Conservation (phyloP, 2,797 vertebrate species). For the Apogon talboti region DNA sequence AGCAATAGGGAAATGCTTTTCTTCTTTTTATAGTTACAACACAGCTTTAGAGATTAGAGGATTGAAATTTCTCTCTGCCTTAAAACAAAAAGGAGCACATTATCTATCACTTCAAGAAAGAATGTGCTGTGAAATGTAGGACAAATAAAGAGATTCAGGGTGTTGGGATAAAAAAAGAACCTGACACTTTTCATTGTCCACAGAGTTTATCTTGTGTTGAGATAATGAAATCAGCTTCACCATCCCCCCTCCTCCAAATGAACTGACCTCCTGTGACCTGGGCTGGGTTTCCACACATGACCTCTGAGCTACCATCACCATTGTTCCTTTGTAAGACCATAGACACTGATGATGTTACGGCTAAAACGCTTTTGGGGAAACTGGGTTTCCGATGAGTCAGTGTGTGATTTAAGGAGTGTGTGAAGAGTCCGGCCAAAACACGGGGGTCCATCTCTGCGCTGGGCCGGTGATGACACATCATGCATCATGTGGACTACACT, state of each 20-base stretch:
- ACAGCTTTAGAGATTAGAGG: too few relatives aligned
- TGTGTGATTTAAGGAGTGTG: constrained; percentile 39
- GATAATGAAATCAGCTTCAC: constrained; percentile 77
- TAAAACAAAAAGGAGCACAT: background rate
- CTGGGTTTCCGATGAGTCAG: constrained; percentile 66
- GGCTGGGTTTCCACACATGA: constrained; percentile 56
- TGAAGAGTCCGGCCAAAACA: constrained; percentile 31
- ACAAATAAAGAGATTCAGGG: background rate
- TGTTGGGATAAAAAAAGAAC: constrained; percentile 4
- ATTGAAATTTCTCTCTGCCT: too few relatives aligned
- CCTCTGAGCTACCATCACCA: constrained; percentile 45
- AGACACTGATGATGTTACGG: constrained; percentile 71
- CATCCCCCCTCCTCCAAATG: constrained; percentile 56
- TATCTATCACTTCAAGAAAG: too few relatives aligned
- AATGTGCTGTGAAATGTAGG: background rate
- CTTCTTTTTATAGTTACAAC: too few relatives aligned
- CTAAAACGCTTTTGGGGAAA: constrained; percentile 62
- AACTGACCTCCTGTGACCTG: constrained; percentile 70
- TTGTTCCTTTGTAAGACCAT: constrained; percentile 69
- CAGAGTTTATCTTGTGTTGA: constrained; percentile 79
- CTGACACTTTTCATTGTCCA: constrained; percentile 54
- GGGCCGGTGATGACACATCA: constrained; percentile 51
- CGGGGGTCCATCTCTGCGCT: constrained; percentile 12
- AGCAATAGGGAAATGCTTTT: too few relatives aligned
- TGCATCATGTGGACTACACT: constrained; percentile 57